Evolutionary conservation across 2,113 vertebrate species (phyloP).

Genomic region (Archilochus colubris): DNA sequence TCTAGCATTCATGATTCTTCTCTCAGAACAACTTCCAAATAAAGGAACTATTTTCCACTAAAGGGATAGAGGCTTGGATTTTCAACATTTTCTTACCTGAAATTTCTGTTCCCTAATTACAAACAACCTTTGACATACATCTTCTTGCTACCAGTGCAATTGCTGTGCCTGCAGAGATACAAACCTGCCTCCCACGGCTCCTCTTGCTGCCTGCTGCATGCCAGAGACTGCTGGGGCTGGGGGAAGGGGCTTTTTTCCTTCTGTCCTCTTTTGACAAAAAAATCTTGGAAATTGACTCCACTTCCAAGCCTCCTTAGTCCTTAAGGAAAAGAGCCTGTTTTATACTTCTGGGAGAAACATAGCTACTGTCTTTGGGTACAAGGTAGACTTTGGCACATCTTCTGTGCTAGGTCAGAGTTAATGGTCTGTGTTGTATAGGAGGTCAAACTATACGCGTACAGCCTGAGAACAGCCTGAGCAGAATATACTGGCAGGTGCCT

Average conservation of each 20-base stretch:
- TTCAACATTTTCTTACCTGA: not conserved
- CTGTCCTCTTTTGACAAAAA: not conserved
- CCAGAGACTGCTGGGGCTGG: too few relatives aligned
- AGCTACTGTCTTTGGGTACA: not conserved
- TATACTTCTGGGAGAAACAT: not conserved
- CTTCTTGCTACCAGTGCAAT: too few relatives aligned
- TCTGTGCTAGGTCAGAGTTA: not conserved
- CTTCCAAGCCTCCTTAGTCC: not conserved
- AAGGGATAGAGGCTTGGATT: not conserved
- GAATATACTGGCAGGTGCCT: not conserved
- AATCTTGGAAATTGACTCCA: not conserved
- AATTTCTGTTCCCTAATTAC: not conserved
- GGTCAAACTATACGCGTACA: not conserved
- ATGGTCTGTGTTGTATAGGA: not conserved
- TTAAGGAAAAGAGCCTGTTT: not conserved
- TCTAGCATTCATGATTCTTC: not conserved
- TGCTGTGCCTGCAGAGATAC: not conserved
- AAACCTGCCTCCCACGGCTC: not conserved
- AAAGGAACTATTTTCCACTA: not conserved
- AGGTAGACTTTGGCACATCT: not conserved
- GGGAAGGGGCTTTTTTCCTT: too few relatives aligned
- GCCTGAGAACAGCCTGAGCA: not conserved
- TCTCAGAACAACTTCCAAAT: not conserved
- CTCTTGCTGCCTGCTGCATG: too few relatives aligned
- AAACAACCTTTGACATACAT: not conserved